Conservation (phyloP, 2,797 vertebrate species). For the Melanitta fusca region DNA sequence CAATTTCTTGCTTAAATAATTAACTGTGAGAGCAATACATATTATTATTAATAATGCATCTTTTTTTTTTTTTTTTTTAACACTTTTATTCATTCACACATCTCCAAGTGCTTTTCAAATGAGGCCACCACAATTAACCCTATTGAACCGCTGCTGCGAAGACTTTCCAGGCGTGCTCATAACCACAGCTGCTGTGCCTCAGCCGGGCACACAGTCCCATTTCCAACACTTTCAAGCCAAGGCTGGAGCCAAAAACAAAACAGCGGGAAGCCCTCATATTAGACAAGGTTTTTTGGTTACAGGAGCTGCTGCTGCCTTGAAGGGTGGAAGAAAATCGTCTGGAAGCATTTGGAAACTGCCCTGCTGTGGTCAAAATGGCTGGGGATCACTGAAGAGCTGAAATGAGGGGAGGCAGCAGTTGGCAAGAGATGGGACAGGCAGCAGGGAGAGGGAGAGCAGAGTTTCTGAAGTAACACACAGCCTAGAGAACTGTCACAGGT, state of each 20-base stretch:
- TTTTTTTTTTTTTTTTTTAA: background rate
- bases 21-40: slow-evolving; percentile 30
- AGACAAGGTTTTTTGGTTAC: background rate
- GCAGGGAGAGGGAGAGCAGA: background rate
- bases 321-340: background rate
- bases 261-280: background rate
- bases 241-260: background rate
- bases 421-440: slow-evolving; percentile 12
- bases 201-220: background rate
- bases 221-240: slow-evolving; percentile 24
- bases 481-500: slow-evolving; percentile 31
- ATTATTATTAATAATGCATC: slow-evolving; percentile 18
- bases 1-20: slow-evolving; percentile 41
- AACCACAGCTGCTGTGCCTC: background rate
- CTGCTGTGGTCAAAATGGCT: background rate
- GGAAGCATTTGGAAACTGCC: slow-evolving; percentile 20
- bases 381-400: background rate
- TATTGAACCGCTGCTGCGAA: background rate
- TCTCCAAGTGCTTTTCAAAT: slow-evolving; percentile 54
- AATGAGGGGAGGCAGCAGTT: background rate
- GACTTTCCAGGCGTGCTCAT: background rate
- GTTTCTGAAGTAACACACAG: slow-evolving; percentile 12
- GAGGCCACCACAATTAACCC: slow-evolving; percentile 58
- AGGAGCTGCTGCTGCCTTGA: background rate
- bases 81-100: slow-evolving; percentile 13